These are phyloP conservation scores for Rhopalosiphum maidis DNA, from an alignment of 1,140 invertebrate species.

Conservation along the genomic window DNA sequence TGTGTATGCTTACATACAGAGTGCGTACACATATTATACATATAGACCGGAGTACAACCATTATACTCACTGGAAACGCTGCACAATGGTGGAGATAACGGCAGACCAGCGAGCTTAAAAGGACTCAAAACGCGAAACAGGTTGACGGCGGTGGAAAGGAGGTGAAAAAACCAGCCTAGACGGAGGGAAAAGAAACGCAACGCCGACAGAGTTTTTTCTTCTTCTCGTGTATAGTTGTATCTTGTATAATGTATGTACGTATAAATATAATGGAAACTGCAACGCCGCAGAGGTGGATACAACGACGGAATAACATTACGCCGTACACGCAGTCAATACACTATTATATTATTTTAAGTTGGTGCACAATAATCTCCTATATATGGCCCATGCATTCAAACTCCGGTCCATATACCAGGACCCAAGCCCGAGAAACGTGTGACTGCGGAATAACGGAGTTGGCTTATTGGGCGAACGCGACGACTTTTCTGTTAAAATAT, in stretches of 20 bases:
- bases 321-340: not conserved
- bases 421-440: not conserved
- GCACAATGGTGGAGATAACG: not conserved
- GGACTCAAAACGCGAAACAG: not conserved
- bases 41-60: not conserved
- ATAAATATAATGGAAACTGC: not conserved
- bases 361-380: not conserved
- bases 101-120: not conserved
- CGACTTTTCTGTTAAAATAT: too few species aligned
- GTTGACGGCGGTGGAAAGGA: not conserved
- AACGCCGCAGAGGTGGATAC: not conserved
- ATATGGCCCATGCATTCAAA: not conserved
- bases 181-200: not conserved
- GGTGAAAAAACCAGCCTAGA: constrained; percentile 1
- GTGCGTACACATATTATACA: not conserved
- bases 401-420: not conserved
- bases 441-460: not conserved
- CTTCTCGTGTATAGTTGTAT: not conserved
- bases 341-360: not conserved
- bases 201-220: not conserved
- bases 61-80: not conserved
- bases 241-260: too few species aligned
- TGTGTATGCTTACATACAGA: not conserved
- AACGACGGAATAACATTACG: not conserved
- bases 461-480: too few species aligned